These are phyloP conservation scores for Andrena trimmerana DNA, from an alignment of 2,888 invertebrate species.

Conservation along the genomic window DNA sequence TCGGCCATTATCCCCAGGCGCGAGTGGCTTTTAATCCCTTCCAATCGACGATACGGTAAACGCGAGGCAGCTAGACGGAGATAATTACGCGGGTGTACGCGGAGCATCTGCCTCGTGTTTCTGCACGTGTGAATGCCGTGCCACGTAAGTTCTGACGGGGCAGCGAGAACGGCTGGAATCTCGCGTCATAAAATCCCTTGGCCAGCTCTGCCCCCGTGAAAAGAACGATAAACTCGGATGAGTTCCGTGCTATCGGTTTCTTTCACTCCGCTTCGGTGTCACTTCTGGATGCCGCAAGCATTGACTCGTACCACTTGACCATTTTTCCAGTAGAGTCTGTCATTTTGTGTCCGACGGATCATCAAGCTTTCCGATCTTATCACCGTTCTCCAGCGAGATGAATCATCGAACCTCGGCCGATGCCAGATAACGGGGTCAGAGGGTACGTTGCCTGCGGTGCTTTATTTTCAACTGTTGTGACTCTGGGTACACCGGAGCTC, in stretches of 20 bases:
- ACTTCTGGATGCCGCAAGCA: background rate
- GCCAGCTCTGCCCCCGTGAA: background rate
- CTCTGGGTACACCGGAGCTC: background rate
- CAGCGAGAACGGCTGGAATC: constrained; percentile 38
- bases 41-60: constrained; percentile 41
- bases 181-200: constrained; percentile 50
- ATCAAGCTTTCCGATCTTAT: background rate
- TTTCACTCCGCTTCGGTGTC: background rate
- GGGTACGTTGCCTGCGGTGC: background rate
- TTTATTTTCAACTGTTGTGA: background rate
- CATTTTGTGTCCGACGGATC: background rate
- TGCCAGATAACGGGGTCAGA: background rate
- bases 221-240: constrained; percentile 44
- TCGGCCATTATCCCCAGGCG: constrained; percentile 28
- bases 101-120: constrained; percentile 23
- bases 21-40: constrained; percentile 46
- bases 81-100: constrained; percentile 40
- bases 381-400: background rate
- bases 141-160: constrained; percentile 13
- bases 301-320: background rate
- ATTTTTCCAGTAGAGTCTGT: background rate
- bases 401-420: background rate
- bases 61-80: constrained; percentile 20
- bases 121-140: constrained; percentile 41
- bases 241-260: constrained; percentile 11